Evolutionary conservation across 2,797 vertebrate genomes (phyloP).

Genomic region (Liparis tanakae): DNA sequence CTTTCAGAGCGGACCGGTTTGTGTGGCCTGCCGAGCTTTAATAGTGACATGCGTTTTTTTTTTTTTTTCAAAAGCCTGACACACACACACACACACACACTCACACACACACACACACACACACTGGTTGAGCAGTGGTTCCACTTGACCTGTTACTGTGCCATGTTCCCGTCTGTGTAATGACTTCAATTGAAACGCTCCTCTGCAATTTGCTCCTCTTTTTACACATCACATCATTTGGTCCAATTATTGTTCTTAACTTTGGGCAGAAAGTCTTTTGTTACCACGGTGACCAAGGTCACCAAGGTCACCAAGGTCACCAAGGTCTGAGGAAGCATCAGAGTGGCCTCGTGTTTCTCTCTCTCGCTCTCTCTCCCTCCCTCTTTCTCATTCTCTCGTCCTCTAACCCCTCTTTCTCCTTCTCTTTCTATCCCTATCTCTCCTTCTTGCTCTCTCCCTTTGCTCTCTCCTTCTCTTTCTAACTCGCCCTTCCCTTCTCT

Average conservation of each 20-base stretch:
- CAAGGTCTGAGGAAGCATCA: slow-evolving; percentile 69
- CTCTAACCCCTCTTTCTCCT: too few species aligned
- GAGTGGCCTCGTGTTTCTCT: slow-evolving; percentile 58
- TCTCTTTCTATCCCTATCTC: too few species aligned
- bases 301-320: slow-evolving; percentile 74
- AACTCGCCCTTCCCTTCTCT: too few species aligned
- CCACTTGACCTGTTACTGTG: slow-evolving; percentile 66
- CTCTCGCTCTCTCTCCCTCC: slow-evolving; percentile 14
- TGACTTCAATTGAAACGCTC: slow-evolving; percentile 58
- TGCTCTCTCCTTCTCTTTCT: too few species aligned
- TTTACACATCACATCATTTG: slow-evolving; percentile 76
- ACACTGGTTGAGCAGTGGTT: slow-evolving; percentile 29
- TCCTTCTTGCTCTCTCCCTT: too few species aligned
- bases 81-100: neutral
- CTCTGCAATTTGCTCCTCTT: slow-evolving; percentile 69
- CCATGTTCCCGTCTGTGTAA: slow-evolving; percentile 54
- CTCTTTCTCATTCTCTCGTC: slow-evolving; percentile 1
- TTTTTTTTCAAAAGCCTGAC: slow-evolving; percentile 1
- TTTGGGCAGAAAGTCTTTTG: slow-evolving; percentile 64
- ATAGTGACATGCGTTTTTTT: slow-evolving; percentile 8
- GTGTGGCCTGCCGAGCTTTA: slow-evolving; percentile 13
- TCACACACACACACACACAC: neutral
- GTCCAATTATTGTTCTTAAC: slow-evolving; percentile 77
- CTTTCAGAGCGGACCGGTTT: neutral
- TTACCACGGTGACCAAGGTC: slow-evolving; percentile 68